Conservation (phyloP, 2,113 vertebrate genomes). For the Abramis brama region DNA sequence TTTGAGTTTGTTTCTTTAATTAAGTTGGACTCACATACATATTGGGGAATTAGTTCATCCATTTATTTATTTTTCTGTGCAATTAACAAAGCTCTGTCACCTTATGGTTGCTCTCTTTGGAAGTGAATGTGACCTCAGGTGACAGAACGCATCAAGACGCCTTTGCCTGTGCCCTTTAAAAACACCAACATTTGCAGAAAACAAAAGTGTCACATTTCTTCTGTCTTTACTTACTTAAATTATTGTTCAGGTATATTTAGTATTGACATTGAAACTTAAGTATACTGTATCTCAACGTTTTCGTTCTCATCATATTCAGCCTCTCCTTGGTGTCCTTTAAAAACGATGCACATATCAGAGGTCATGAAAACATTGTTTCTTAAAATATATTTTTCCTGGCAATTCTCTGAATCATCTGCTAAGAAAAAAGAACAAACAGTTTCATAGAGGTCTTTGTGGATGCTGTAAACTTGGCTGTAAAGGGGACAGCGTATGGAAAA, state of each 20-base stretch:
- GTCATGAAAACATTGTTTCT: conserved; percentile 31
- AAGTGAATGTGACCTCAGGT: conserved; percentile 75
- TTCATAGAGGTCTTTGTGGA: conserved; percentile 6
- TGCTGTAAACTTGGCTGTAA: background rate
- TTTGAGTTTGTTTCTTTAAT: conserved; percentile 73
- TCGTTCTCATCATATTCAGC: background rate
- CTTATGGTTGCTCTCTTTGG: conserved; percentile 66
- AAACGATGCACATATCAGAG: conserved; percentile 9
- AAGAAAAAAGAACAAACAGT: conserved; percentile 1
- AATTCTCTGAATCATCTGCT: background rate
- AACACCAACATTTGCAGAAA: conserved; percentile 70
- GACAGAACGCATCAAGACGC: conserved; percentile 66
- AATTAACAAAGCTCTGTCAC: conserved; percentile 72
- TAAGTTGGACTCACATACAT: conserved; percentile 43
- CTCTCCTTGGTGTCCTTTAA: background rate
- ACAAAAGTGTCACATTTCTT: conserved; percentile 44
- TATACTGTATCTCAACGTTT: background rate
- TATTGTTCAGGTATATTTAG: background rate
- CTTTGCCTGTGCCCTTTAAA: conserved; percentile 69
- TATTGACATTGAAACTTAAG: background rate
- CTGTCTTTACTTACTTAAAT: background rate
- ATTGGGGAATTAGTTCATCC: conserved; percentile 54
- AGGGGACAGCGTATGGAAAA: conserved; percentile 66
- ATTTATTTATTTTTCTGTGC: conserved; percentile 55
- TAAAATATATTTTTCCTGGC: conserved; percentile 17